These are phyloP conservation scores for Parascotia fuliginaria DNA, from an alignment of 2,888 invertebrate genomes.

Conservation along the genomic window DNA sequence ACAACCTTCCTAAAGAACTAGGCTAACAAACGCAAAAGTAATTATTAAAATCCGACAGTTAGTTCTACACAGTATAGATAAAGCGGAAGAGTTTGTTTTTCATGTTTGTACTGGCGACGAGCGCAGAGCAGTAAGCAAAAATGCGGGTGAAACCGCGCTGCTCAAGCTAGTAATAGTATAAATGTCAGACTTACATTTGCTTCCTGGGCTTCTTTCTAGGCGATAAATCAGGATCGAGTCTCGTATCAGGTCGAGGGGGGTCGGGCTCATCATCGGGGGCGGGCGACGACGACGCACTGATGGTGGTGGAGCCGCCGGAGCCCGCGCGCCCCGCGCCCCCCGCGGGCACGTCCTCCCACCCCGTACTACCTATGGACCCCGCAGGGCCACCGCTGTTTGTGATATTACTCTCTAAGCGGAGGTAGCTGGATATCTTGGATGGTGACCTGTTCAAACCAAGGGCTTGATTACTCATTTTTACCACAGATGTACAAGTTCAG, in stretches of 20 bases:
- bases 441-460: constrained; percentile 86
- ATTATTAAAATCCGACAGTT: too few species aligned
- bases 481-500: too few species aligned
- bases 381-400: too few species aligned
- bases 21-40: too few species aligned
- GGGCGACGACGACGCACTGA: constrained; percentile 94
- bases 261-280: constrained; percentile 86
- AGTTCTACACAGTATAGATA: too few species aligned
- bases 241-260: constrained; percentile 50
- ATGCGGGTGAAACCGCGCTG: too few species aligned
- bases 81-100: too few species aligned
- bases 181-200: constrained; percentile 88
- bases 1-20: too few species aligned
- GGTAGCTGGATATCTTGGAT: constrained; percentile 66
- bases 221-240: constrained; percentile 65
- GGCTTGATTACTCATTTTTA: too few species aligned
- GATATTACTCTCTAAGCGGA: constrained; percentile 9
- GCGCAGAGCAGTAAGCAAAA: too few species aligned
- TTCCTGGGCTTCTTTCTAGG: constrained; percentile 97
- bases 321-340: constrained; percentile 40
- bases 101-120: too few species aligned
- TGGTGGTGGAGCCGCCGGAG: constrained; percentile 92
- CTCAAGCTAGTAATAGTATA: neutral
- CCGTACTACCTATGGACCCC: constrained; percentile 28
- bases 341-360: constrained; percentile 11